Conservation (phyloP, 2,797 vertebrate species). For the Delichon dasypus region DNA sequence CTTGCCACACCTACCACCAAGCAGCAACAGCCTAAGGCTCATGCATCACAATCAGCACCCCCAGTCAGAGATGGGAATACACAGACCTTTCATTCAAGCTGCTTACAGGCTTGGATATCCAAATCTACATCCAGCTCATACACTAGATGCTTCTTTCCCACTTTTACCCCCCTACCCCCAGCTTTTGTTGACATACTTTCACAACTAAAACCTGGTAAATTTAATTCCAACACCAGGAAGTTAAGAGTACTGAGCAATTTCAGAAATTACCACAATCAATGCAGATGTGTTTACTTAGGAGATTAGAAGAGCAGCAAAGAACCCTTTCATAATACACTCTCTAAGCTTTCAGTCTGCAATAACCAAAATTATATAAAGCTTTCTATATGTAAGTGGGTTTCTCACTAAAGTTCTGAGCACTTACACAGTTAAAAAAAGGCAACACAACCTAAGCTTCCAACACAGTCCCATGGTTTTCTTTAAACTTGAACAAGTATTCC, state of each 20-base stretch:
- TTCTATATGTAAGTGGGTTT: neutral
- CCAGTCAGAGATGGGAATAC: neutral
- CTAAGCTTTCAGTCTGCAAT: neutral
- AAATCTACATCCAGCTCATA: neutral
- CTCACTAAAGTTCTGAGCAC: neutral
- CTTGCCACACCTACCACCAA: neutral
- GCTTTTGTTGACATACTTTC: neutral
- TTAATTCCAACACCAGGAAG: neutral
- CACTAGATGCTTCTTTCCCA: neutral
- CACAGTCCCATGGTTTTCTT: neutral
- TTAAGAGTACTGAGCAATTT: neutral
- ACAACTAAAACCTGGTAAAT: neutral
- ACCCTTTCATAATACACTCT: neutral
- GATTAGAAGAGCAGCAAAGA: neutral
- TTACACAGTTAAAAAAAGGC: neutral
- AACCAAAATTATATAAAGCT: neutral
- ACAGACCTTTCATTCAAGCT: neutral
- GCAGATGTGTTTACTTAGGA: neutral
- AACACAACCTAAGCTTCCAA: neutral
- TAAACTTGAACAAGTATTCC: neutral
- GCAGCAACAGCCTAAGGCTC: neutral
- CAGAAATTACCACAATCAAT: neutral
- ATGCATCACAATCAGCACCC: accelerated
- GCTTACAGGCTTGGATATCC: neutral
- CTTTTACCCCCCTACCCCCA: accelerated